Evolutionary conservation across 1,140 invertebrate species (phyloP), one percentile per base, ranked within the genome.

Genomic region (Drosophila sturtevanti): DNA sequence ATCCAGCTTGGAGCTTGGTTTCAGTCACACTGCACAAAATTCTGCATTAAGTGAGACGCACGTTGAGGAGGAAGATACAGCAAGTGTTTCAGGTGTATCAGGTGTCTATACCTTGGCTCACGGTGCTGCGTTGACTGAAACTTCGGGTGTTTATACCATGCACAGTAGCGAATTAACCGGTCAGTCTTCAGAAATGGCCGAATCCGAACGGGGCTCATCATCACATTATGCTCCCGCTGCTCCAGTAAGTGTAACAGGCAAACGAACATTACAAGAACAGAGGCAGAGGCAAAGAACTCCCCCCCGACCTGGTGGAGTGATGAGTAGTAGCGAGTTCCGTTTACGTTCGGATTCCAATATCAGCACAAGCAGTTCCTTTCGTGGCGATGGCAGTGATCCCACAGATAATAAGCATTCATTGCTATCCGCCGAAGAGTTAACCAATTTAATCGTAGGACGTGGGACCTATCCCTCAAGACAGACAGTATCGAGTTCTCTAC

Each of bases 321-420:
- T 6, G 62, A 51, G 11, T 89, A 90, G 9, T 75, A 89, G 55
- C 37, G 85, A 90, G 12, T 95, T 95, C 77, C 92, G 95, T 37
- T 92, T 94, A 77, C 93, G 96, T 11, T 95, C 95, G 22, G 96
- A 96, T 74, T 97, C 96, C 10, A 95, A 96, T 70, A 93, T 96
- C 0, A 96, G 96, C 87, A 94, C 94, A 27, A 93, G 94, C 7
- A 94, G 94, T 16, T 97, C 96, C 66, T 97, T 97, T 81, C 94
- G 96, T 27, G 96, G 96, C n/a, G 96, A 97, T 80, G 96, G 96
- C 1, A 97, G 96, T 82, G 96, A 97, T 91, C 96, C 96, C 2
- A 96, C 96, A 1, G 96, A 96, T 77, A 95, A 94, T 48, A 94
- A 95, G 78, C 95, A 96, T n/a, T 93, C 94, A 34, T 91, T 96